phyloP scores from a whole-genome alignment of 2,888 invertebrate genomes.

The Zhengitettix transpicula region DNA sequence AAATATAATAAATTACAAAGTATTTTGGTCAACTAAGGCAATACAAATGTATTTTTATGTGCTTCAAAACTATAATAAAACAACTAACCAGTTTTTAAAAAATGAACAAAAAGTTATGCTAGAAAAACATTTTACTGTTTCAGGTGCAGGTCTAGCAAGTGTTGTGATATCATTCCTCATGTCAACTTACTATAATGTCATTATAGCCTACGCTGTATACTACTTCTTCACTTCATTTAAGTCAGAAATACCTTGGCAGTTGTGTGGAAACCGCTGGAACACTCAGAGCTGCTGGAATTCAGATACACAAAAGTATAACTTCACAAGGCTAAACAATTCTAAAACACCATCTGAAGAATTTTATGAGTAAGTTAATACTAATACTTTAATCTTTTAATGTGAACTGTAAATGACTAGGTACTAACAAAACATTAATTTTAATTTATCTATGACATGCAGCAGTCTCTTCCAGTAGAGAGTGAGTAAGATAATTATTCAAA shows the following conservation, averaged over 20 bases:
- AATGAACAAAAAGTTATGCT: too few relatives aligned
- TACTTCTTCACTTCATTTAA: slow-evolving; percentile 85
- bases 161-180: slow-evolving; percentile 88
- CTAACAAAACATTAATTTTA: too few relatives aligned
- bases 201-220: slow-evolving; percentile 86
- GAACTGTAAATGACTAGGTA: too few relatives aligned
- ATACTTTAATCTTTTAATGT: too few relatives aligned
- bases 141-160: slow-evolving; percentile 85
- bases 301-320: slow-evolving; percentile 28
- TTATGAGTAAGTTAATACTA: slow-evolving; percentile 54
- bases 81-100: too few relatives aligned
- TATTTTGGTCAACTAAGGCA: too few relatives aligned
- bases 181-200: slow-evolving; percentile 90
- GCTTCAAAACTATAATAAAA: too few relatives aligned
- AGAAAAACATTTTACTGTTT: slow-evolving; percentile 16
- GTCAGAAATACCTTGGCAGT: slow-evolving; percentile 75
- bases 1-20: too few relatives aligned
- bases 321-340: slow-evolving; percentile 50
- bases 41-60: too few relatives aligned
- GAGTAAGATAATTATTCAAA: too few relatives aligned
- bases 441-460: too few relatives aligned
- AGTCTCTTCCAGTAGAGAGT: too few relatives aligned
- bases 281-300: slow-evolving; percentile 70
- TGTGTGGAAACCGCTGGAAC: slow-evolving; percentile 75
- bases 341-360: slow-evolving; percentile 83